Conservation (phyloP, 2,113 vertebrate genomes). For the Daphoenositta chrysoptera region DNA sequence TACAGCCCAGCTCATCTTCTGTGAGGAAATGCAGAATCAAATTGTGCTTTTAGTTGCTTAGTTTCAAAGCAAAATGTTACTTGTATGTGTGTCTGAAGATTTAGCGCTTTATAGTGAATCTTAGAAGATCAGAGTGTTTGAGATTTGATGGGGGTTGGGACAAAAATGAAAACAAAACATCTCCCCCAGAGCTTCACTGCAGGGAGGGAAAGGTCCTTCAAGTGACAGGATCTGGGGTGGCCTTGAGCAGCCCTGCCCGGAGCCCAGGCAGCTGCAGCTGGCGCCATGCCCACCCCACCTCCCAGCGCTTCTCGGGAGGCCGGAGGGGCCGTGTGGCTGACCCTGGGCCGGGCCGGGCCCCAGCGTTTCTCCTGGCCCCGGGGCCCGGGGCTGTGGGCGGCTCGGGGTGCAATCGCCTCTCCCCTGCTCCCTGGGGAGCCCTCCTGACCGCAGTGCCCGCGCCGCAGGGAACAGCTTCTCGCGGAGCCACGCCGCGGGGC, state of each 20-base stretch:
- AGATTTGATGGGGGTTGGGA: background rate
- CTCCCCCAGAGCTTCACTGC: background rate
- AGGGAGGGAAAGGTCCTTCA: background rate
- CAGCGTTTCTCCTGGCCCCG: fast-evolving
- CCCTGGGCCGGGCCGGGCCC: too few species aligned
- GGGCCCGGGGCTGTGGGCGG: background rate
- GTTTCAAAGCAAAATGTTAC: constrained; percentile 34
- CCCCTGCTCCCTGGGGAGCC: background rate
- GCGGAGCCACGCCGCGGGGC: constrained; percentile 61
- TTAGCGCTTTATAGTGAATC: background rate
- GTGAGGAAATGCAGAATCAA: background rate
- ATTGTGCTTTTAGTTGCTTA: background rate
- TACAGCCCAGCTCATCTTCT: background rate
- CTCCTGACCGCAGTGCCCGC: background rate
- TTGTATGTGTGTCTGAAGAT: background rate
- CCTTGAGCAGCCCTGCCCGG: background rate
- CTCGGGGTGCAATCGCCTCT: background rate
- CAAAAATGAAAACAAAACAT: background rate
- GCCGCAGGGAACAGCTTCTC: constrained; percentile 80
- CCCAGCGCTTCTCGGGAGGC: background rate
- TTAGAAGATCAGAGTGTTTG: background rate
- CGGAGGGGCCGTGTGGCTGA: fast-evolving
- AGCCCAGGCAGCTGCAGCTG: background rate
- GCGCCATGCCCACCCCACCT: fast-evolving
- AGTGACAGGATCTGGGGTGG: background rate